phyloP scores from a whole-genome alignment of 2,113 vertebrate species.

The Rhizomys pruinosus region DNA sequence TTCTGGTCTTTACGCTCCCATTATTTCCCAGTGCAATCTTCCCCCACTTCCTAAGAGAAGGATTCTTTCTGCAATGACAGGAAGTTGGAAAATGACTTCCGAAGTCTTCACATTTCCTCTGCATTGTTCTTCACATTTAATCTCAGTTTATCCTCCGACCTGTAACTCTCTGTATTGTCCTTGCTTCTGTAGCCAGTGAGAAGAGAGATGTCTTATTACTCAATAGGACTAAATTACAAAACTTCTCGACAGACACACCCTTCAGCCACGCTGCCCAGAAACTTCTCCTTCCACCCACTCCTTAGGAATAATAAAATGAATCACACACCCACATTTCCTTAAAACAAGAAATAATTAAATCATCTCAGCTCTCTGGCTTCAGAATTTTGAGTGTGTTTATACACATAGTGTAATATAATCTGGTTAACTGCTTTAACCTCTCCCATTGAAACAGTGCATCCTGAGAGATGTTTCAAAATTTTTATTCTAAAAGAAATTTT shows the following conservation, averaged over 20 bases:
- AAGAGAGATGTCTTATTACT: slow-evolving; percentile 61
- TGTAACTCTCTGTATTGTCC: slow-evolving; percentile 48
- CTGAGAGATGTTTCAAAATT: slow-evolving; percentile 74
- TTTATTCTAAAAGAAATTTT: slow-evolving; percentile 77
- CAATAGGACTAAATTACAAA: slow-evolving; percentile 23
- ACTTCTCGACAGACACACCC: neutral
- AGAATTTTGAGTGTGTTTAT: slow-evolving; percentile 63
- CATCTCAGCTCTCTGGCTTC: slow-evolving; percentile 59
- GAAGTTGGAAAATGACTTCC: slow-evolving; percentile 42
- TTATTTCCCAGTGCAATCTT: slow-evolving; percentile 9
- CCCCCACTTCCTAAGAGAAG: slow-evolving; percentile 10
- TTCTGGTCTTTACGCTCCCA: slow-evolving; percentile 18
- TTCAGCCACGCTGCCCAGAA: slow-evolving; percentile 55
- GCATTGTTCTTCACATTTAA: slow-evolving; percentile 50
- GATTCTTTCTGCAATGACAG: neutral
- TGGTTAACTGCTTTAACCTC: slow-evolving; percentile 78
- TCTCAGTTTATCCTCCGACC: slow-evolving; percentile 32
- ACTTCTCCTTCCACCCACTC: slow-evolving; percentile 42
- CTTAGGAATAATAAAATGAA: slow-evolving; percentile 72
- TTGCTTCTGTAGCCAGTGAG: slow-evolving; percentile 55
- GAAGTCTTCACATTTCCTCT: slow-evolving; percentile 40
- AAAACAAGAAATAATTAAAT: slow-evolving; percentile 73
- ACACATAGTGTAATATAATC: slow-evolving; percentile 76
- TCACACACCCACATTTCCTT: slow-evolving; percentile 62
- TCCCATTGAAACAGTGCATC: slow-evolving; percentile 80